Evolutionary conservation across 2,888 invertebrate species (phyloP), one percentile per base, ranked within the genome.

Genomic region (Pegoplata infirma): DNA sequence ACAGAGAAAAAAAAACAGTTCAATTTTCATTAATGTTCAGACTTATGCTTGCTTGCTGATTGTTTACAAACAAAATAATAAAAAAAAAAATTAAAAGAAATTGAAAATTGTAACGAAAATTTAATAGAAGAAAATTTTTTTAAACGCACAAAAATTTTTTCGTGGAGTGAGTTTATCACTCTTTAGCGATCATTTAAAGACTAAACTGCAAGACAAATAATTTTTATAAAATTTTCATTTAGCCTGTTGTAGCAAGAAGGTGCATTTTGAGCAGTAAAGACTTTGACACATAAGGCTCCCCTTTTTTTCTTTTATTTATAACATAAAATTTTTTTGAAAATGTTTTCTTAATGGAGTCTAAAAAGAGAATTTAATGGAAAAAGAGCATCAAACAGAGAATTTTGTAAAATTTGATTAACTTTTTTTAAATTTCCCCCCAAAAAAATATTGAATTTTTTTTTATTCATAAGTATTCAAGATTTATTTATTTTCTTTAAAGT

Each of bases 161-260:
- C n/a, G 47, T 40, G 23, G 19, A 28, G 59, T 49, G 63, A 47
- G 55, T 56, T 75, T 68, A 56, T 55, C 61, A 71, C 79, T 74
- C 66, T 55, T 63, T 63, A 75, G 61, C 61, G 75, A 71, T 74
- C 79, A 67, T 67, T 79, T 78, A 63, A 49, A 75, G 61, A 79
- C 79, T 79, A 71, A 79, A 69, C 23, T 64, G 36, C 56, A 58
- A n/a, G 5, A 40, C 5, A 40, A 12, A n/a, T n/a, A 40, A 40
- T 2, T 40, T 40, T 10, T 12, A 12, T 14, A 19, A 23, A 44
- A 73, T 51, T 68, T 75, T 47, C 21, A 56, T 61, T 47, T 46
- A 55, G 40, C 23, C n/a, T n/a, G n/a, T n/a, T n/a, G n/a, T n/a
- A 67, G 36, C 21, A 25, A 66, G 66, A 74, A 74, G 78, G 74